Conservation (phyloP, 2,888 invertebrate species). For the Phaedon cochleariae region DNA sequence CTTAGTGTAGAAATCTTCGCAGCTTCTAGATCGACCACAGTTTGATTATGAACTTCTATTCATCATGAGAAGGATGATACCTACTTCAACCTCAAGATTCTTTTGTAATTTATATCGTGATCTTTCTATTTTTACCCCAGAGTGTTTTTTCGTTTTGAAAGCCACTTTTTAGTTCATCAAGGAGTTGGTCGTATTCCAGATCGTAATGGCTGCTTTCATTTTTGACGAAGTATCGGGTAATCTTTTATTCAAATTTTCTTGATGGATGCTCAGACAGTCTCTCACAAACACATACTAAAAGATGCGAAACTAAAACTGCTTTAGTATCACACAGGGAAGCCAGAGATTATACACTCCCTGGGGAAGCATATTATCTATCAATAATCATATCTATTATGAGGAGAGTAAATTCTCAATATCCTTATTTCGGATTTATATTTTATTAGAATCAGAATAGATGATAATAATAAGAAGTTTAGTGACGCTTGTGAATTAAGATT, state of each 20-base stretch:
- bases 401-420: too few relatives aligned
- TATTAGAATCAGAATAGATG: too few relatives aligned
- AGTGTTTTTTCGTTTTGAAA: conserved; percentile 32
- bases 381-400: too few relatives aligned
- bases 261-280: background rate
- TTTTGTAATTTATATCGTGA: conserved; percentile 36
- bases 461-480: too few relatives aligned
- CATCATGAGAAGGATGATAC: conserved; percentile 42
- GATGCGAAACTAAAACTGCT: too few relatives aligned
- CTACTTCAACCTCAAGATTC: conserved; percentile 40
- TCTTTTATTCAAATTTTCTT: background rate
- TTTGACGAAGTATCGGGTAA: conserved; percentile 16
- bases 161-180: conserved; percentile 42
- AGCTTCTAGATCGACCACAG: conserved; percentile 35
- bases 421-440: too few relatives aligned
- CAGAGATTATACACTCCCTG: too few relatives aligned
- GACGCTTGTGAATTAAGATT: too few relatives aligned
- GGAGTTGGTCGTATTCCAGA: conserved; percentile 40
- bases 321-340: too few relatives aligned
- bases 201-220: conserved; percentile 34
- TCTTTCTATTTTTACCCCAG: conserved; percentile 29
- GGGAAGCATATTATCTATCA: too few relatives aligned
- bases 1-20: background rate
- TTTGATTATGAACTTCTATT: conserved; percentile 39
- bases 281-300: background rate